Evolutionary conservation across 2,113 vertebrate species (phyloP).

Genomic region (Microcebus lehilahytsara): DNA sequence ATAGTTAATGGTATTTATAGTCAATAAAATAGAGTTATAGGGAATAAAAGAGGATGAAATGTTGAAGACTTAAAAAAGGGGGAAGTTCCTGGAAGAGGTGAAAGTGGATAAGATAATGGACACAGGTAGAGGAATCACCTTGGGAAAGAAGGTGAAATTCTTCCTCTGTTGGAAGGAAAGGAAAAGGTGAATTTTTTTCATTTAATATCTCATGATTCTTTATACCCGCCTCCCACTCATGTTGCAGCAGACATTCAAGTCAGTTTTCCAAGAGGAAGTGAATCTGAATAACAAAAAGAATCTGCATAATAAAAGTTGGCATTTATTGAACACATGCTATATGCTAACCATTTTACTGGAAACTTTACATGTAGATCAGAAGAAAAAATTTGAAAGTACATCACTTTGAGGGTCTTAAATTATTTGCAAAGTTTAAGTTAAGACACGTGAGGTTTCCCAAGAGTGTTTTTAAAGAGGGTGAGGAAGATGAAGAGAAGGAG

Average conservation of each 20-base stretch:
- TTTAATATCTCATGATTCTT: not conserved
- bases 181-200: not conserved
- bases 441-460: not conserved
- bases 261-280: not conserved
- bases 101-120: not conserved
- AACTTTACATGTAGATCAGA: not conserved
- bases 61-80: not conserved
- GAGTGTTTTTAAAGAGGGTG: not conserved
- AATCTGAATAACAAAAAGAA: not conserved
- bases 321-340: not conserved
- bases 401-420: not conserved
- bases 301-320: not conserved
- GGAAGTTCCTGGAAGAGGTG: not conserved
- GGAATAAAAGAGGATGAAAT: not conserved
- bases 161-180: constrained; percentile 6
- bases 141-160: not conserved
- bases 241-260: not conserved
- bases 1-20: not conserved
- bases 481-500: not conserved
- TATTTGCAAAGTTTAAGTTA: not conserved
- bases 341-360: not conserved
- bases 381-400: not conserved
- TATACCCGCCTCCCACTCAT: not conserved
- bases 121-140: not conserved
- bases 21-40: not conserved